Conservation (phyloP, 2,888 invertebrate genomes). For the Ectropis crepuscularia region DNA sequence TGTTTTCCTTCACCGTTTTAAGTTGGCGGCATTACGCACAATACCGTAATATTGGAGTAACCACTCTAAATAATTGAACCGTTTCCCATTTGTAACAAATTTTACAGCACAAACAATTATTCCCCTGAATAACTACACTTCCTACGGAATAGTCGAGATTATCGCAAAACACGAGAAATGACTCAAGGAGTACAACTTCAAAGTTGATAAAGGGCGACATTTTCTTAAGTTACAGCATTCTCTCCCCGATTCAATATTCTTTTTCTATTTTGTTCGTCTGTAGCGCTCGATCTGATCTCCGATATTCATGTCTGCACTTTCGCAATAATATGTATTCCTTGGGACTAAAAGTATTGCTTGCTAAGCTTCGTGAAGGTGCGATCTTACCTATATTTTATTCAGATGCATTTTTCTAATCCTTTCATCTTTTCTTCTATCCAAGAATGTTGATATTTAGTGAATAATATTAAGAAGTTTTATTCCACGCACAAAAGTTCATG, state of each 20-base stretch:
- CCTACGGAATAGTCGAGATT: constrained; percentile 23
- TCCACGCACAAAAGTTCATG: no score
- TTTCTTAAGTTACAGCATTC: constrained; percentile 57
- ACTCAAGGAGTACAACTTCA: constrained; percentile 53
- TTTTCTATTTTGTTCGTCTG: constrained; percentile 70
- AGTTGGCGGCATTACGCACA: no score
- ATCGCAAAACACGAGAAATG: constrained; percentile 30
- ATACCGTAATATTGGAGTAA: no score
- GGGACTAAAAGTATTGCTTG: constrained; percentile 39
- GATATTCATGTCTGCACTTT: constrained; percentile 54
- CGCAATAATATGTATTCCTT: constrained; percentile 47
- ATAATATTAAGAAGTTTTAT: neutral
- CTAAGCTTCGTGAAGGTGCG: constrained; percentile 24
- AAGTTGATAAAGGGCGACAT: constrained; percentile 64
- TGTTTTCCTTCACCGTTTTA: no score
- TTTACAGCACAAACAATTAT: no score
- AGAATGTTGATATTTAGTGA: neutral
- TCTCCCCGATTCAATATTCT: constrained; percentile 74
- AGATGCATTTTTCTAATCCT: constrained; percentile 20
- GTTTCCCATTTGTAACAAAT: no score
- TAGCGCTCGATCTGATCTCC: constrained; percentile 51
- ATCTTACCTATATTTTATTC: constrained; percentile 29
- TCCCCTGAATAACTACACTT: neutral
- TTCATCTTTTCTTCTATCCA: constrained; percentile 2
- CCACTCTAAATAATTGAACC: no score